Evolutionary conservation across 2,113 vertebrate genomes (phyloP), one percentile per base, ranked within the genome.

Genomic region (Canis aureus): DNA sequence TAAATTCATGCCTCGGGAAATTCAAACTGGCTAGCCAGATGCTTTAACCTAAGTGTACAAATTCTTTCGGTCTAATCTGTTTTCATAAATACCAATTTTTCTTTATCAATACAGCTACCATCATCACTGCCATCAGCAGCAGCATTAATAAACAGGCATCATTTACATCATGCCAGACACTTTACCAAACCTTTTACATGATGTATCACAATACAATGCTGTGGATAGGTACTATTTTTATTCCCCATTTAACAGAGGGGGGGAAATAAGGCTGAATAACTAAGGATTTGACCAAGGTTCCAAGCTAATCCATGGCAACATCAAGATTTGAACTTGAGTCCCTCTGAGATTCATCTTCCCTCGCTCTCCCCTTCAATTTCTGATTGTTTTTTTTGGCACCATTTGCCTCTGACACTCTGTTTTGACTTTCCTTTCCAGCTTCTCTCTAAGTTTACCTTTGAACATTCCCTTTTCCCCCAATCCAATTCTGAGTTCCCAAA

Each of bases 1-100:
- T 83, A 98, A 97, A 96, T 51, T 73, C 89, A 80, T 82, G 74
- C 71, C 67, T 83, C 64, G 87, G 49, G 8, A 11, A 25, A 32
- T 82, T 89, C 82, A 79, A 59, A 80, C 29, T 4, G 3, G 5
- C 53, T 4, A 87, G 67, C 91, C 81, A 13, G 60, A 73, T 89
- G 66, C 83, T 88, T 97, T 82, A 93, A 93, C 22, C 73, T 23
- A 64, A 57, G 82, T 60, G 17, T 85, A n/a, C 32, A 79, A 66
- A 16, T 73, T 87, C 55, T 74, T 35, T 57, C 25, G 5, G 9
- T 59, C 57, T 92, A 64, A 51, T 95, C n/a, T 43, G n/a, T 84
- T 84, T 59, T 59, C 79, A 59, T 60, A 82, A n/a, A 85, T 29
- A 32, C 27, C 55, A 59, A 74, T 35, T 88, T 84, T 84, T 73